A percentile compares a stretch with the other conserved stretches of the same genome.
These are phyloP conservation scores for Eucera pruinosa DNA, from an alignment of 2,888 invertebrate genomes.

Conservation along the genomic window DNA sequence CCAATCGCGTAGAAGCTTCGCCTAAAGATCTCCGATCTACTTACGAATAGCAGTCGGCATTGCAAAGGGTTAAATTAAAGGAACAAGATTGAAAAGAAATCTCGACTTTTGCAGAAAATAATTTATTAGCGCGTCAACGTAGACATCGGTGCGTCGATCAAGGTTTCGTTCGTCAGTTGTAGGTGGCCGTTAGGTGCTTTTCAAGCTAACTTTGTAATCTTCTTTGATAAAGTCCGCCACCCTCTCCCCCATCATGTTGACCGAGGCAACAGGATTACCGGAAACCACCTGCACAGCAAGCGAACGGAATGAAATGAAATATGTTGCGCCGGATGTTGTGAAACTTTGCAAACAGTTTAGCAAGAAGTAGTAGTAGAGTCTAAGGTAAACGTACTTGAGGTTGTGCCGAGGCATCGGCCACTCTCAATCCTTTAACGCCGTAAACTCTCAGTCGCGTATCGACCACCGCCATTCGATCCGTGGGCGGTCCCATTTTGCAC, in stretches of 20 bases:
- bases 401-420: conserved; percentile 87
- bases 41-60: too few relatives aligned
- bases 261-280: conserved; percentile 86
- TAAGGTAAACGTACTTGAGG: conserved; percentile 84
- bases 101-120: too few relatives aligned
- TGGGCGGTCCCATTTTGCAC: conserved; percentile 91
- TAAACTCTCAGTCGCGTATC: conserved; percentile 88
- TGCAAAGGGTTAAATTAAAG: too few relatives aligned
- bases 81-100: too few relatives aligned
- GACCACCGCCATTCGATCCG: conserved; percentile 90
- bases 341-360: too few relatives aligned
- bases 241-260: conserved; percentile 87
- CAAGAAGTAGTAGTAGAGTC: background rate
- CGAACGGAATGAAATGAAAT: background rate
- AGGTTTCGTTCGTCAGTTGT: too few relatives aligned
- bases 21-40: too few relatives aligned
- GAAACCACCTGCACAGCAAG: conserved; percentile 73
- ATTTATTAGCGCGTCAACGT: too few relatives aligned
- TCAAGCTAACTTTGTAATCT: conserved; percentile 35
- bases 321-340: background rate
- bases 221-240: conserved; percentile 85
- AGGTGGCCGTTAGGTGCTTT: too few relatives aligned
- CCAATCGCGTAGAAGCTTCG: too few relatives aligned
- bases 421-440: conserved; percentile 86
- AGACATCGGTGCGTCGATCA: background rate